Evolutionary conservation across 2,113 vertebrate species (phyloP).

Genomic region (Melospiza georgiana): DNA sequence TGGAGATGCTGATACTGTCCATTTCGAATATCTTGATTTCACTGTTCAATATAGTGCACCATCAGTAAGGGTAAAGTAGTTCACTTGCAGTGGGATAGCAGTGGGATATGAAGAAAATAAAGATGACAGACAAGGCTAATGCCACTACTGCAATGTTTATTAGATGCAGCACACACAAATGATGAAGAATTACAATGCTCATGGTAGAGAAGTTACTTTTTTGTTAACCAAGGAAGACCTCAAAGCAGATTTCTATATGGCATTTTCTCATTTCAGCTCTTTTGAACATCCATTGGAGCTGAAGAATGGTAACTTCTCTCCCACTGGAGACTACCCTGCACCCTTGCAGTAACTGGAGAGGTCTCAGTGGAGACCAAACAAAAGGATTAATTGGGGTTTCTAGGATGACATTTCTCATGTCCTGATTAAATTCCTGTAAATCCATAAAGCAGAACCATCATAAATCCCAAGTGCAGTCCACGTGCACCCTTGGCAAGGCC

Average conservation of each 20-base stretch:
- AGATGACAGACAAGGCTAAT: not conserved
- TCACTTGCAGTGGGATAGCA: not conserved
- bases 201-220: not conserved
- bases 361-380: not conserved
- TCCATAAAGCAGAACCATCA: not conserved
- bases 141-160: not conserved
- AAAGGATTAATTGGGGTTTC: not conserved
- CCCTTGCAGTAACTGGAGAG: not conserved
- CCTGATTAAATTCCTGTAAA: not conserved
- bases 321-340: not conserved
- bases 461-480: not conserved
- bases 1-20: not conserved
- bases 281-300: not conserved
- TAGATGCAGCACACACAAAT: not conserved
- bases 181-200: not conserved
- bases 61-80: not conserved
- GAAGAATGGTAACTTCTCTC: not conserved
- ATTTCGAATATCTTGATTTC: not conserved
- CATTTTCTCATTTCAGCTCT: not conserved
- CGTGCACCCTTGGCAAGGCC: not conserved
- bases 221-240: not conserved
- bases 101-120: not conserved
- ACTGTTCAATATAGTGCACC: not conserved
- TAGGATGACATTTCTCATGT: not conserved
- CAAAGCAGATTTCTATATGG: not conserved